Evolutionary conservation across 2,888 invertebrate genomes (phyloP).

Genomic region (Phragmatobia fuliginosa): DNA sequence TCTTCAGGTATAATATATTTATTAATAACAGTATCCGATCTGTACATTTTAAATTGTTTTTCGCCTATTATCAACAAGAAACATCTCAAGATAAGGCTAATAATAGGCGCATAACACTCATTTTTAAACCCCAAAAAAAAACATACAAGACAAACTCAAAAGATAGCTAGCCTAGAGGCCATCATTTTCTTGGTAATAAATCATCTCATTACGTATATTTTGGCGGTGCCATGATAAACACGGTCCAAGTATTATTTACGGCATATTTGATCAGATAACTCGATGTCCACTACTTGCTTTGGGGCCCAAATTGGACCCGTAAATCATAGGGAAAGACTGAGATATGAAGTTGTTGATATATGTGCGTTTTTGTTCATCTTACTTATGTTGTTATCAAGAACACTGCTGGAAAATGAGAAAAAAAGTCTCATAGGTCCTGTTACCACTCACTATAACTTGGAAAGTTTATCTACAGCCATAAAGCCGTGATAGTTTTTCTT

Average conservation of each 20-base stretch:
- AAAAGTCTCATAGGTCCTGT: not conserved
- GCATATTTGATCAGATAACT: conserved; percentile 80
- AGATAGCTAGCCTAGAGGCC: conserved; percentile 39
- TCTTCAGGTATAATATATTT: not conserved
- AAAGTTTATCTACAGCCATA: no score
- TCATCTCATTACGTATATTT: conserved; percentile 73
- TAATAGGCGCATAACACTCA: not conserved
- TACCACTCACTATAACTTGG: no score
- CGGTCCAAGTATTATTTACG: conserved; percentile 81
- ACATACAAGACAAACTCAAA: conserved; percentile 22
- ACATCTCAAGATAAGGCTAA: not conserved
- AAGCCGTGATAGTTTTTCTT: no score
- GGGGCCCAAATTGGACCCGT: conserved; percentile 77
- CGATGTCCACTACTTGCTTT: conserved; percentile 74
- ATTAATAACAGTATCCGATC: not conserved
- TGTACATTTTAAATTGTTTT: not conserved
- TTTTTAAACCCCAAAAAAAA: not conserved
- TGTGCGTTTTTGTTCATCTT: conserved; percentile 50
- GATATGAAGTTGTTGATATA: conserved; percentile 61
- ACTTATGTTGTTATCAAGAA: conserved; percentile 26
- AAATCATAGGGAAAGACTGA: conserved; percentile 73
- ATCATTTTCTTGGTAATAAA: conserved; percentile 70
- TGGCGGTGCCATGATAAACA: conserved; percentile 79
- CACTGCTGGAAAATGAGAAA: not conserved
- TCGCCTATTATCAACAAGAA: not conserved